These are phyloP conservation scores for Aptenodytes patagonicus DNA, from an alignment of 2,113 vertebrate genomes.

Conservation along the genomic window DNA sequence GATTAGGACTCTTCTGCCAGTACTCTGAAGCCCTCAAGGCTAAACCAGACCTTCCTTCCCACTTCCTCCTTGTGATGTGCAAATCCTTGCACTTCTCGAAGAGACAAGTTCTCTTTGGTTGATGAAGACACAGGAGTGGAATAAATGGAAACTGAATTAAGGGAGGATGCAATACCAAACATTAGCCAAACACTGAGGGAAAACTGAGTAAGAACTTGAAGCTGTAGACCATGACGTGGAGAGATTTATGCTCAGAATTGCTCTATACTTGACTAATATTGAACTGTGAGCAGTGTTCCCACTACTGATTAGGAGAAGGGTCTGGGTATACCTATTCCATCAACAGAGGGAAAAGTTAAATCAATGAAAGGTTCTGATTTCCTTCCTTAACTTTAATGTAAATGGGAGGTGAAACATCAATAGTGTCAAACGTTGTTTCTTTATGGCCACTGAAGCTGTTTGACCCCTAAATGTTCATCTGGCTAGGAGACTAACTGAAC, in stretches of 20 bases:
- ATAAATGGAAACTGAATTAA: background rate
- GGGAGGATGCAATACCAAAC: background rate
- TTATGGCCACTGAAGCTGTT: background rate
- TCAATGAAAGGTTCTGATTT: background rate
- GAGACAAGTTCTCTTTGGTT: background rate
- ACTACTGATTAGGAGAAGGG: background rate
- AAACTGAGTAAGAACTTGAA: background rate
- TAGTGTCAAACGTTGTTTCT: background rate
- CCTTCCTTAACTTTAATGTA: background rate
- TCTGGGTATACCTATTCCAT: background rate
- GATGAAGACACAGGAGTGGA: background rate
- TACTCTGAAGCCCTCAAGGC: background rate
- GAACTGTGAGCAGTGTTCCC: background rate
- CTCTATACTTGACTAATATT: background rate
- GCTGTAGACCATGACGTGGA: background rate
- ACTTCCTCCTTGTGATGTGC: background rate
- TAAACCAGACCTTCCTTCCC: background rate
- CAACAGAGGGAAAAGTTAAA: background rate
- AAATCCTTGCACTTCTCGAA: background rate
- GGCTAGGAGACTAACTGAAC: background rate
- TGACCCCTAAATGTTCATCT: background rate
- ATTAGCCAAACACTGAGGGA: background rate
- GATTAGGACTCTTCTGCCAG: constrained; percentile 7
- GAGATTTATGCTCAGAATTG: background rate
- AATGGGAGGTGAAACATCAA: background rate